Base-by-base conservation (phyloP, 2,113 vertebrate species). In the Psittacara wagleri region DNA sequence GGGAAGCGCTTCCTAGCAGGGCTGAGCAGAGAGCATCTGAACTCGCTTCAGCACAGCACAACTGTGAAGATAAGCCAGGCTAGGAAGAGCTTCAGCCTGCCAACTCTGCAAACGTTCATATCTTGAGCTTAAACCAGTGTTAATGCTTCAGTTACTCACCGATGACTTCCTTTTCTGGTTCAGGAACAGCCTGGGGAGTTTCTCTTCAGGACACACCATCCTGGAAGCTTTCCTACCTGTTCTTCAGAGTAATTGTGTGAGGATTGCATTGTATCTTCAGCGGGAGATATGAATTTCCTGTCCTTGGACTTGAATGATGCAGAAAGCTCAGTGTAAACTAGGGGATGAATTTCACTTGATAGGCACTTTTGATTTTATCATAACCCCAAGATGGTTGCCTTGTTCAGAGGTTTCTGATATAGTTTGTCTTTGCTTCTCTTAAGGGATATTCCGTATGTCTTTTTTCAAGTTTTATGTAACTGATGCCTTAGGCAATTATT, bases 11-110 rank as follows among this genome's bases (percentile, higher is more conserved):
- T 27, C 74, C 9, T 37, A 7, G 31, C 33, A 39, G 70, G 27
- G n/a, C 1, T 27, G 1, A 3, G 22, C 67, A 37, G 28, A 15
- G 23, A 39, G 11, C 33, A 28, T 52, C 70, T 25, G 1, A 25
- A 13, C 41, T 20, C 0, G 0, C n/a, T 89, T 59, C 70, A 9
- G 4, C 80, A 41, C 43, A 25, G 19, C 0, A 1, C 4, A 5
- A 1, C 25, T 3, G 51, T 37, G 51, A 74, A 43, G 66, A 28
- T 22, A 69, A 46, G 55, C 49, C 66, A 31, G 66, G 17, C 49
- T 48, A 59, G 77, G 72, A 66, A 77, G 37, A 1, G 4, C 66
- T 51, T 41, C 24, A 43, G 25, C 70, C 62, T 76, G 57, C 18
- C 23, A 16, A 2, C 64, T 57, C 57, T 49, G 35, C 61, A 74